Evolutionary conservation across 2,113 vertebrate genomes (phyloP), one percentile per base, ranked within the genome.

Genomic region (Xenopus laevis): DNA sequence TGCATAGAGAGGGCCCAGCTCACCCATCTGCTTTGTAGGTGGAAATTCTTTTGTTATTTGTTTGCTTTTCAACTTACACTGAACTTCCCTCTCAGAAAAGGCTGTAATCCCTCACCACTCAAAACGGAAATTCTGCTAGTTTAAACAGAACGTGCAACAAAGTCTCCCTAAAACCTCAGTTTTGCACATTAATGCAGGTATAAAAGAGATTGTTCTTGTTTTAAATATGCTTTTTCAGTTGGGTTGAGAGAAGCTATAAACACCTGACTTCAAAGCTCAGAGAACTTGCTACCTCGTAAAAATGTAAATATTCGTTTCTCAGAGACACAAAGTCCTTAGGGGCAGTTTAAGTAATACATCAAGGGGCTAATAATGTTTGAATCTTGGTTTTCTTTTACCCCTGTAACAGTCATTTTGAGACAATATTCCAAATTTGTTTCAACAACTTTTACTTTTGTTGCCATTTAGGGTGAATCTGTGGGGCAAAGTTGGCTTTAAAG

Each of bases 51-150:
- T 82, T 81, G 78, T 82, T 83, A 78, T 80, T 82, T 81, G 82
- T 84, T 88, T 89, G 84, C 86, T 90, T 88, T 91, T 82, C 83
- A 85, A 78, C 82, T 84, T 82, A 78, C 71, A 81, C 81, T 84
- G 86, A 89, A 85, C 83, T 85, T 78, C 78, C 80, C 71, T 82
- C 81, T 83, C 73, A 72, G 82, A 4, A 18, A 6, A 68, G 80
- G 71, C 59, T 79, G 80, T 89, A 91, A 91, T 88, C 84, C 80
- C 74, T 81, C 79, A 78, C 76, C 50, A 74, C 81, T 86, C 80
- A 79, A 82, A 92, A 81, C 83, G 81, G 84, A 91, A 90, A 87
- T 78, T 83, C 81, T 86, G 83, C 80, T 82, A 80, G 84, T 84
- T 75, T 91, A 83, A 78, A 81, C 82, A 82, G 79, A 78, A 79